A percentile compares a stretch with the other conserved stretches of the same genome.
Conservation (phyloP, 2,113 vertebrate genomes). For the Riparia riparia region DNA sequence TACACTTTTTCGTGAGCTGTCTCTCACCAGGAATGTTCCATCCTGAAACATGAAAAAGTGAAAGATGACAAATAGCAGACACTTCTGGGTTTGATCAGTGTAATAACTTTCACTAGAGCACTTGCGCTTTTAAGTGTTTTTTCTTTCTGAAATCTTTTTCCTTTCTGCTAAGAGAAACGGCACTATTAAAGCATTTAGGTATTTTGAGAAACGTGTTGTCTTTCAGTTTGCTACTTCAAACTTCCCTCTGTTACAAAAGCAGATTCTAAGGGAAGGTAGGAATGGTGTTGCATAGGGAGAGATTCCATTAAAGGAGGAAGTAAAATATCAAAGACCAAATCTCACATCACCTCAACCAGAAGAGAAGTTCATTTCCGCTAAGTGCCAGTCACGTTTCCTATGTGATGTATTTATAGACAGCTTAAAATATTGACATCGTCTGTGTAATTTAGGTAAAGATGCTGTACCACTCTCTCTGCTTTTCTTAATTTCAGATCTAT, state of each 20-base stretch:
- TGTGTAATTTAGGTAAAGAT: background rate
- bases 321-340: background rate
- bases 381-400: background rate
- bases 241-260: background rate
- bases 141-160: background rate
- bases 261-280: background rate
- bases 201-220: background rate
- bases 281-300: background rate
- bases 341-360: background rate
- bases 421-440: background rate
- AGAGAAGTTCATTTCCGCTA: background rate
- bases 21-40: constrained; percentile 92
- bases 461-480: background rate
- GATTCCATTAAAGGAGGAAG: background rate
- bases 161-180: background rate
- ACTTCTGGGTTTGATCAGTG: background rate
- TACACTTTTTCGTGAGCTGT: constrained; percentile 86
- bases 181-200: background rate
- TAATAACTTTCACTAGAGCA: background rate
- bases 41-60: constrained; percentile 79
- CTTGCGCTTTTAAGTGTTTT: background rate
- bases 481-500: background rate
- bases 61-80: background rate
- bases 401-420: background rate
- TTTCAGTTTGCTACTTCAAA: background rate